These are phyloP conservation scores for Rhopalosiphum maidis DNA, from an alignment of 1,140 invertebrate species.

Conservation along the genomic window DNA sequence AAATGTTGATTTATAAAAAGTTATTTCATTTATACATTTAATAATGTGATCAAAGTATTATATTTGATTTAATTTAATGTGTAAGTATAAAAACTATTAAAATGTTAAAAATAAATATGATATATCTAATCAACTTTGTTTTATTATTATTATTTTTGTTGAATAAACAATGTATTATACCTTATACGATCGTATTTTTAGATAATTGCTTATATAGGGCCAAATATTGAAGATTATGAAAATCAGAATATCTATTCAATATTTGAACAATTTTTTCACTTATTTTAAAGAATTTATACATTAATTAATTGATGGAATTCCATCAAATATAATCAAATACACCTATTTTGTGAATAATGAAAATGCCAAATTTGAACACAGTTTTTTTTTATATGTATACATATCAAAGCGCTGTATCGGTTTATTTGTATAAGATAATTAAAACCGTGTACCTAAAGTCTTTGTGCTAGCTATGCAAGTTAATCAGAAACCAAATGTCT, in stretches of 20 bases:
- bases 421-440: conserved; percentile 42
- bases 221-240: neutral
- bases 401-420: neutral
- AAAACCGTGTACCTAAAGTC: conserved; percentile 22
- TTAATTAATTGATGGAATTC: neutral
- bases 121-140: neutral
- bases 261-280: neutral
- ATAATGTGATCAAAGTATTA: too few species aligned
- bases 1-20: too few species aligned
- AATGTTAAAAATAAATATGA: neutral
- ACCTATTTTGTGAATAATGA: neutral
- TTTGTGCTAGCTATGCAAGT: conserved; percentile 11
- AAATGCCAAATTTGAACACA: neutral
- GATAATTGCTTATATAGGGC: too few species aligned
- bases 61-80: neutral
- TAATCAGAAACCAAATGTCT: conserved; percentile 35
- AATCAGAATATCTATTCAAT: neutral
- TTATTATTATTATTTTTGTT: neutral
- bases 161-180: neutral
- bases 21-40: too few species aligned
- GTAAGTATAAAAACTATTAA: neutral
- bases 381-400: neutral
- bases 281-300: neutral
- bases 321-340: neutral
- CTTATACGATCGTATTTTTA: too few species aligned